Percentiles rank a stretch among this genome's conserved stretches.
phyloP scores from a whole-genome alignment of 1,140 invertebrate genomes.

The Teleopsis dalmanni region DNA sequence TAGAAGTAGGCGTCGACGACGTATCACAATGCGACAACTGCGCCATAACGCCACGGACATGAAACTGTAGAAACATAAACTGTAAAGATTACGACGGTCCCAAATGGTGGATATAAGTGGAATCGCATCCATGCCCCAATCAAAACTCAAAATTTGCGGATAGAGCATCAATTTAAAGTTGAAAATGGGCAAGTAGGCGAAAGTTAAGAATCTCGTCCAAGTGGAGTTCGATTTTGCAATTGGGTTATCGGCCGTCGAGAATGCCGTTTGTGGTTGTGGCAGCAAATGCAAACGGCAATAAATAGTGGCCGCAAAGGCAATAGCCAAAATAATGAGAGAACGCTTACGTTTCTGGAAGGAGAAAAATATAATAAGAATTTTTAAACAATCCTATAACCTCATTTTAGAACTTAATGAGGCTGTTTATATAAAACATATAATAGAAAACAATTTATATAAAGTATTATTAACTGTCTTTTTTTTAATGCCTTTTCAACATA shows the following conservation, averaged over 20 bases:
- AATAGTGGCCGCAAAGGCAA: constrained; percentile 51
- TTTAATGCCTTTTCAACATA: constrained; percentile 7
- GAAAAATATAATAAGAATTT: neutral
- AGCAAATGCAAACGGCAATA: constrained; percentile 57
- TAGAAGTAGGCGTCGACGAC: neutral
- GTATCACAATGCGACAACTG: constrained; percentile 15
- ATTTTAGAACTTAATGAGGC: too few species aligned
- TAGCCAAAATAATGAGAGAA: constrained; percentile 55
- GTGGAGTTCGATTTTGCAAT: constrained; percentile 67
- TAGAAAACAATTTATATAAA: neutral
- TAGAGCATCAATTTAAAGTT: constrained; percentile 76
- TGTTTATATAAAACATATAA: too few species aligned
- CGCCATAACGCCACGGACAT: constrained; percentile 48
- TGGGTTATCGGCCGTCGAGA: constrained; percentile 85
- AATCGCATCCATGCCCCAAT: constrained; percentile 93
- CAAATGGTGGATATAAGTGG: constrained; percentile 64
- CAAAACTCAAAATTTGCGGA: constrained; percentile 79
- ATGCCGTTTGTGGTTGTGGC: constrained; percentile 61
- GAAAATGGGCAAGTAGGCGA: constrained; percentile 78
- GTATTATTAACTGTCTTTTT: neutral
- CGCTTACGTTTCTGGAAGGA: constrained; percentile 57
- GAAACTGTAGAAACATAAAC: constrained; percentile 61
- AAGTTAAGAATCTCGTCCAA: constrained; percentile 70
- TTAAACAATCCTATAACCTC: neutral
- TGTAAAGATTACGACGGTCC: constrained; percentile 68